These are phyloP conservation scores for Chaenocephalus aceratus DNA, from an alignment of 2,113 vertebrate species.

Conservation along the genomic window DNA sequence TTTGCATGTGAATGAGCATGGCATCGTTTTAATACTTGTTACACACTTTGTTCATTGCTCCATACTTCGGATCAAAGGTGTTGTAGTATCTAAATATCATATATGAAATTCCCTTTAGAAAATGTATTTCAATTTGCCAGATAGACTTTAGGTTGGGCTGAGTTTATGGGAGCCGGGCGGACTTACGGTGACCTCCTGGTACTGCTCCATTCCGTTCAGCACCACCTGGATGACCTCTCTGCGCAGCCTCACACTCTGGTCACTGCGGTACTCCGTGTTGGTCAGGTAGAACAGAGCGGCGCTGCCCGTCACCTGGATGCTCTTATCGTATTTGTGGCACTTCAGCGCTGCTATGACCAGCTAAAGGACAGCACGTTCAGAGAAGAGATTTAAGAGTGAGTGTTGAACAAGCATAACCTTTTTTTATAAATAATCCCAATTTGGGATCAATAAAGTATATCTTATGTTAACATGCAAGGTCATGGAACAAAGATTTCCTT, in stretches of 20 bases:
- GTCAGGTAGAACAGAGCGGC: constrained; percentile 97
- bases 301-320: constrained; percentile 96
- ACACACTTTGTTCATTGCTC: too few relatives aligned
- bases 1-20: too few relatives aligned
- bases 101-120: not conserved
- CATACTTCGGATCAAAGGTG: too few relatives aligned
- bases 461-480: not conserved
- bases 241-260: constrained; percentile 92
- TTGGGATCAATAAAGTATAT: too few relatives aligned
- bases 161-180: not conserved
- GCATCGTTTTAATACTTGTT: too few relatives aligned
- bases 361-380: constrained; percentile 69
- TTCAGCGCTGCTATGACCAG: constrained; percentile 95
- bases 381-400: not conserved
- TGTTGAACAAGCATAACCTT: too few relatives aligned
- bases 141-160: not conserved
- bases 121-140: not conserved
- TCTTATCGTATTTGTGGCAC: constrained; percentile 97
- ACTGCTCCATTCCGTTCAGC: constrained; percentile 98
- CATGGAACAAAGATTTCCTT: not conserved
- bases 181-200: constrained; percentile 98
- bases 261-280: constrained; percentile 93
- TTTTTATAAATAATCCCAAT: too few relatives aligned
- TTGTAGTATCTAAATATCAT: too few relatives aligned
- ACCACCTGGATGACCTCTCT: constrained; percentile 96